Evolutionary conservation across 1,140 invertebrate genomes (phyloP), one percentile per base, ranked within the genome.

Genomic region (Dinothrombium tinctorium): DNA sequence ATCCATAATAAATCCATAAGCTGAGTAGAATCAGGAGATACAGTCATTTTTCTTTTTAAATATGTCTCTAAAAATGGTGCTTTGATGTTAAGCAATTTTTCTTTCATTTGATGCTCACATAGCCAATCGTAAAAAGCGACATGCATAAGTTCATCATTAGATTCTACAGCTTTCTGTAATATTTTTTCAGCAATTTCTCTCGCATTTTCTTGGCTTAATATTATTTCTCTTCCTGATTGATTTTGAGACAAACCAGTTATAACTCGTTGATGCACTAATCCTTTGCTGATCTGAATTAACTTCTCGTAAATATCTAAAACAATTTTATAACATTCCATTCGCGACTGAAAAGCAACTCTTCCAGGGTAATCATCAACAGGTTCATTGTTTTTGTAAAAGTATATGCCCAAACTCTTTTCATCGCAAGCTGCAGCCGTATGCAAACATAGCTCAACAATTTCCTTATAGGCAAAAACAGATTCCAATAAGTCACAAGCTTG

Each of bases 41-140:
- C 40, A 23, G 50, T 52, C 2, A 66, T 59, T 42, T 66, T 63
- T 21, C 71, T 66, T 37, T 72, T 69, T 11, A 90, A 55, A 53
- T 79, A 90, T 26, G 69, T 65, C 53, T 86, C 80, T 29, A 90
- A 61, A 4, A 74, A 79, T n/a, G 75, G 68, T 40, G 80, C 73
- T 31, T 61, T 56, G 26, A 65, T 58, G 59, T 74, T 64, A 41
- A 89, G 62, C 40, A 92, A 58, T 55, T 81, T 78, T 44, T 73
- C 71, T 37, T 69, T 65, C 50, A 78, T 62, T 48, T 73, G 68
- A 51, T 74, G 72, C 14, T 72, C 69, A 25, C 90, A 69, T 55
- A 98, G 68, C 89, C 90, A 98, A 48, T 84, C 76, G 55, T 94
- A 96, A 0, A 96, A 62, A 0, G 76, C 70, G 0, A 82, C 72